Percentiles rank a stretch among this genome's conserved stretches.
phyloP scores from a whole-genome alignment of 2,113 vertebrate species.

The Misgurnus anguillicaudatus region DNA sequence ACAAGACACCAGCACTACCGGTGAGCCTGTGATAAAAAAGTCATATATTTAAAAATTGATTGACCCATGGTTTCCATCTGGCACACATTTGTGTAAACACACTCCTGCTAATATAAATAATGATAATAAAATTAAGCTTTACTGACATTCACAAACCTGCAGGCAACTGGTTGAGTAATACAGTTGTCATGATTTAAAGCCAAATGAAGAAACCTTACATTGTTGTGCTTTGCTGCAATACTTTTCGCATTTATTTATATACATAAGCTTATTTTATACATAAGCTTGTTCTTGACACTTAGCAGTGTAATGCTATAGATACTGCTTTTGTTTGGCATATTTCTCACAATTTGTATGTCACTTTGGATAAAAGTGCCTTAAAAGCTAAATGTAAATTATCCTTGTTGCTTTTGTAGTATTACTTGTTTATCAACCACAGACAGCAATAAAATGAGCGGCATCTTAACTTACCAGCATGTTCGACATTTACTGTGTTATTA shows the following conservation, averaged over 20 bases:
- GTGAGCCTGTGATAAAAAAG: neutral
- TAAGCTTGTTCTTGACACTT: no score
- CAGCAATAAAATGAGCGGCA: neutral
- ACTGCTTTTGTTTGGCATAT: no score
- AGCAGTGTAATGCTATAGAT: no score
- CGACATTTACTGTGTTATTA: no score
- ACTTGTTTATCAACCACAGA: neutral
- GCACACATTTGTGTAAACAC: slow-evolving; percentile 2
- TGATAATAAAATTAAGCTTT: neutral
- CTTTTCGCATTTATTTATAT: no score
- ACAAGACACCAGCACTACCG: neutral
- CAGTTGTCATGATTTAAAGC: neutral
- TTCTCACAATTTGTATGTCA: no score
- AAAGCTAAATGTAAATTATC: neutral
- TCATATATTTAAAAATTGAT: neutral
- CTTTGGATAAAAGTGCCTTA: no score
- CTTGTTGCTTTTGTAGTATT: neutral
- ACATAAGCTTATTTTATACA: no score
- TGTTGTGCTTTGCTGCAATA: neutral
- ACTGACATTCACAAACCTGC: neutral
- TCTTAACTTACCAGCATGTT: neutral
- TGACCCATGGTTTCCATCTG: neutral
- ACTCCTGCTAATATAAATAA: neutral
- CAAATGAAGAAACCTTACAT: neutral
- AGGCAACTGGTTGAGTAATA: neutral